Conservation (phyloP, 2,797 vertebrate genomes). For the Onychomys arenicola region DNA sequence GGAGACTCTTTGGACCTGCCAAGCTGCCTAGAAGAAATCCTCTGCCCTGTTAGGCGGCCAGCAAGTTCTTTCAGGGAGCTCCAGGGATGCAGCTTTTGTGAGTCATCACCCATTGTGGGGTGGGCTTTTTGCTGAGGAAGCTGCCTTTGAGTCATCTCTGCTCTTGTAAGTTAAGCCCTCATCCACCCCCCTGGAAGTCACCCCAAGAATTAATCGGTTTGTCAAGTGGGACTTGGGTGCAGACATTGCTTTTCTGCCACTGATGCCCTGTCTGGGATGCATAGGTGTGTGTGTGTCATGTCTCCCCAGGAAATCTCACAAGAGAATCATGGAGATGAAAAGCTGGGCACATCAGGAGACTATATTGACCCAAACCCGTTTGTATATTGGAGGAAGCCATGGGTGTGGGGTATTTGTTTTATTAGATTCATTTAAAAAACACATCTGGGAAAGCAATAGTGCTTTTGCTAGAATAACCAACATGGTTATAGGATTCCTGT, state of each 20-base stretch:
- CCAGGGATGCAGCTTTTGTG: neutral
- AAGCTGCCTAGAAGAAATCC: neutral
- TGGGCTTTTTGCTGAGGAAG: neutral
- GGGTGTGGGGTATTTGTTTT: neutral
- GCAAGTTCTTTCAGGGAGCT: neutral
- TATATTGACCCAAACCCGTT: conserved; percentile 49
- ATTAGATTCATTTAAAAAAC: conserved; percentile 20
- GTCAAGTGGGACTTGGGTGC: neutral
- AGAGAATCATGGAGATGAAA: neutral
- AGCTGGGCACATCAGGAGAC: neutral
- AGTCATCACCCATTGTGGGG: neutral
- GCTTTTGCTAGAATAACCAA: neutral
- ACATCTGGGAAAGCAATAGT: conserved; percentile 19
- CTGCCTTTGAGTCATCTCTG: neutral
- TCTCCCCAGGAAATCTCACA: neutral
- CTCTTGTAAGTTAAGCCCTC: neutral
- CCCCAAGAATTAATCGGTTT: neutral
- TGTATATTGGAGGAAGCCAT: conserved; percentile 39
- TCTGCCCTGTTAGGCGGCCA: neutral
- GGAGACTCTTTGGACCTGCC: neutral
- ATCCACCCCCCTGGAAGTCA: neutral
- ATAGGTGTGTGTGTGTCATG: neutral
- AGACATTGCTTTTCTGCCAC: neutral
- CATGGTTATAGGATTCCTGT: neutral
- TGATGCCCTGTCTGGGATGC: neutral